Percentiles rank a stretch among this genome's conserved stretches.
phyloP scores from a whole-genome alignment of 2,113 vertebrate species.

The Pitta sordida region DNA sequence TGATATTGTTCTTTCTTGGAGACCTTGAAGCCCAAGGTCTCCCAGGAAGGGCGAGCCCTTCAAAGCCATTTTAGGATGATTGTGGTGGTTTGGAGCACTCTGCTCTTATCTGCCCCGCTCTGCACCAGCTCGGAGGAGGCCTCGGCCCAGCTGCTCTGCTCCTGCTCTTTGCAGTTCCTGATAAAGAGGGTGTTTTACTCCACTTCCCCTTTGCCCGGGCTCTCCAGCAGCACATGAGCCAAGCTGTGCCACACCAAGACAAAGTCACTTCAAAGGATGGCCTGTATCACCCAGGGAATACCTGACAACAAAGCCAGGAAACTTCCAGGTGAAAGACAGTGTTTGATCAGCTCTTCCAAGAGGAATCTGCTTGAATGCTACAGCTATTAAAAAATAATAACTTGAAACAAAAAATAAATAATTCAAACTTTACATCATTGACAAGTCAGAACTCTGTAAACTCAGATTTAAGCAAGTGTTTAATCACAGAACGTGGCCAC shows the following conservation, averaged over 20 bases:
- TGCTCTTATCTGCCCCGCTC: slow-evolving; percentile 35
- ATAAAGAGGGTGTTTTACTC: slow-evolving; percentile 31
- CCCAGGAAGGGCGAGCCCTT: background rate
- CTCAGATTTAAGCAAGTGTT: background rate
- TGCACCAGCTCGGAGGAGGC: background rate
- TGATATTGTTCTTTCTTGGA: background rate
- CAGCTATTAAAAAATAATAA: background rate
- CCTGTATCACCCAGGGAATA: background rate
- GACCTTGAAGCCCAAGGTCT: background rate
- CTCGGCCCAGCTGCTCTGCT: background rate
- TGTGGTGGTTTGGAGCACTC: background rate
- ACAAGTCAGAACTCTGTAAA: background rate
- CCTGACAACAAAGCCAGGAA: background rate
- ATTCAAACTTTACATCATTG: background rate
- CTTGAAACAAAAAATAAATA: background rate
- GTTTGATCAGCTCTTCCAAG: background rate
- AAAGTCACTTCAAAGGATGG: background rate
- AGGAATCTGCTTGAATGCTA: background rate
- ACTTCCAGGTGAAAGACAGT: background rate
- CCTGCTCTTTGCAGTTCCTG: background rate
- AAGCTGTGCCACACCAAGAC: background rate
- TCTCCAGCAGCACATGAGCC: background rate
- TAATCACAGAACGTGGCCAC: background rate
- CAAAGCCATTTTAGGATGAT: background rate
- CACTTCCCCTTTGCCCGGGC: background rate